These are phyloP conservation scores for Dicaeum eximium DNA, from an alignment of 2,113 vertebrate species.

Conservation along the genomic window DNA sequence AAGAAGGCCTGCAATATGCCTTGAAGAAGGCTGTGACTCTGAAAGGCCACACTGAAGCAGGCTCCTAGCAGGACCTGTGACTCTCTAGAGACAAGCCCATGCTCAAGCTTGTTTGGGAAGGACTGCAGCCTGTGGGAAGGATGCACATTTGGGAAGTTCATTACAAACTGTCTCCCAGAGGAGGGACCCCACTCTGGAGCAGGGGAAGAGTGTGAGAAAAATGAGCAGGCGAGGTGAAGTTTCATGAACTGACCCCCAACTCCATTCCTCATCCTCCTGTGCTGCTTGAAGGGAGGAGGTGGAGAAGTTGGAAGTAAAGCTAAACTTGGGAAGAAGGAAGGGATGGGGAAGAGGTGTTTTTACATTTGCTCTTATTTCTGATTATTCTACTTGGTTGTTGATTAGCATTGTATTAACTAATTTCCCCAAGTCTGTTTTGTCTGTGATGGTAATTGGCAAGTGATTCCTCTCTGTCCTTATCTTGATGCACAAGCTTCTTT, in stretches of 20 bases:
- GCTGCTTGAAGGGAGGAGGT: not conserved
- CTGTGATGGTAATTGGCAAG: not conserved
- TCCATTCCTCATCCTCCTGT: not conserved
- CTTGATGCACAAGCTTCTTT: not conserved
- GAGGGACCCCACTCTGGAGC: not conserved
- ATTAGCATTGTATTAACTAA: not conserved
- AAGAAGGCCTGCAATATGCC: not conserved
- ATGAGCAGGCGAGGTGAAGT: not conserved
- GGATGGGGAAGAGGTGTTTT: not conserved
- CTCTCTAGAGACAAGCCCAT: fast-evolving
- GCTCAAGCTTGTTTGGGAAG: not conserved
- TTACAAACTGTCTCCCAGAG: fast-evolving
- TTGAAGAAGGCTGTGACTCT: not conserved
- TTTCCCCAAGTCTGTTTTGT: not conserved
- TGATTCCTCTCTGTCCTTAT: not conserved
- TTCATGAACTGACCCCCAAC: not conserved
- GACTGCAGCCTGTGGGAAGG: not conserved
- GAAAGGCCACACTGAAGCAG: fast-evolving
- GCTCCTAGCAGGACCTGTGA: not conserved
- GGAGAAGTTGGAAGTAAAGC: not conserved
- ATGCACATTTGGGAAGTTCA: not conserved
- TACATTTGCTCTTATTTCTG: not conserved
- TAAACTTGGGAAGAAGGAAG: not conserved
- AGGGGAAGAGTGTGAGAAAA: not conserved
- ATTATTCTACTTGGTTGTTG: not conserved